A percentile compares a stretch with the other conserved stretches of the same genome.
Evolutionary conservation across 2,888 invertebrate species (phyloP).

Genomic region (Alviniconcha strummeri): DNA sequence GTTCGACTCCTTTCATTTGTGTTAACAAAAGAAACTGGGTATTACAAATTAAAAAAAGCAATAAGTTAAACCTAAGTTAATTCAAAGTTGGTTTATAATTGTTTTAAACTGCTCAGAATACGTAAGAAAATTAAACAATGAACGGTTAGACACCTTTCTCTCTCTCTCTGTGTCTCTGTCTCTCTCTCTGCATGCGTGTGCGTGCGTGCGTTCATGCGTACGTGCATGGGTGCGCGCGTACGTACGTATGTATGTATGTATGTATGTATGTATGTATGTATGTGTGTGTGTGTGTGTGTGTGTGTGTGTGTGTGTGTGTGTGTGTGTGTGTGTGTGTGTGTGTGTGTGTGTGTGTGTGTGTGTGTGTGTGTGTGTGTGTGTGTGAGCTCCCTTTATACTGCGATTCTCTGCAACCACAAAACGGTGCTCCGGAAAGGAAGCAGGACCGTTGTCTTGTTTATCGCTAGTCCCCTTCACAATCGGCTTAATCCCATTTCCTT

Average conservation of each 20-base stretch:
- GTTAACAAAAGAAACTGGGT: too few relatives aligned
- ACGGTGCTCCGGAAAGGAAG: not conserved
- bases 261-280: not conserved
- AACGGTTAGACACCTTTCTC: not conserved
- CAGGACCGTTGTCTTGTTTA: not conserved
- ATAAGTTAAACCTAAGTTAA: too few relatives aligned
- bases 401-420: not conserved
- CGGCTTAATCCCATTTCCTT: too few relatives aligned
- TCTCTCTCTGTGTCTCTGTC: too few relatives aligned
- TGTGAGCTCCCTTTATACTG: not conserved
- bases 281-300: not conserved
- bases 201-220: not conserved
- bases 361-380: conserved; percentile 7
- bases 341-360: conserved; percentile 15
- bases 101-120: too few relatives aligned
- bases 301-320: not conserved
- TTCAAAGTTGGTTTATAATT: too few relatives aligned
- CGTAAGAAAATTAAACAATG: too few relatives aligned
- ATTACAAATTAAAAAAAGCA: too few relatives aligned
- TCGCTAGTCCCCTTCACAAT: too few relatives aligned
- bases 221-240: not conserved
- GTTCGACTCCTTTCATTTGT: too few relatives aligned
- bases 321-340: not conserved
- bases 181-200: not conserved
- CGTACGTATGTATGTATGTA: not conserved